These are phyloP conservation scores for Parnassius smintheus DNA, from an alignment of 2,888 invertebrate genomes.

Conservation along the genomic window DNA sequence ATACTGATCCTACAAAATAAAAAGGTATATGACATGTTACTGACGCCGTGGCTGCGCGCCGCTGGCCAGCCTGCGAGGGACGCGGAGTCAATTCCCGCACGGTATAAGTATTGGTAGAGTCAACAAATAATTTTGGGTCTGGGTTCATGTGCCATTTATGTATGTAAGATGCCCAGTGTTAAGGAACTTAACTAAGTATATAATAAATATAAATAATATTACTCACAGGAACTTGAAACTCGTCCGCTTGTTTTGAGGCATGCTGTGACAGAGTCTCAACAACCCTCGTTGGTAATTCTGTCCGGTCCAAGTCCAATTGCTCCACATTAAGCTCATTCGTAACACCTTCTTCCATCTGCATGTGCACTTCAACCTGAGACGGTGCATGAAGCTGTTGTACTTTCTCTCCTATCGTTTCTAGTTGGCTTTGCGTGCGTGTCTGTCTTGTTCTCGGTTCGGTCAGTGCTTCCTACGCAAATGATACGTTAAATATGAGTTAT, in stretches of 20 bases:
- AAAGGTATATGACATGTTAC: no score
- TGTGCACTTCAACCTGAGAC: neutral
- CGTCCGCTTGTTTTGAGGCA: no score
- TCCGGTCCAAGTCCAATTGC: conserved; percentile 39
- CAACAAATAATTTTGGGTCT: no score
- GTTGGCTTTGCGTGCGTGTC: conserved; percentile 1
- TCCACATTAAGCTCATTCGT: conserved; percentile 23
- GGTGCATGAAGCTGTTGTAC: neutral
- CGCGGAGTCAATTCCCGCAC: no score
- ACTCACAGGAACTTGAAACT: no score
- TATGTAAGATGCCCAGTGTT: no score
- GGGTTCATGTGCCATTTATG: no score
- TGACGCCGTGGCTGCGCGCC: no score
- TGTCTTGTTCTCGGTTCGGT: neutral
- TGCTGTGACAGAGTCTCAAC: conserved; percentile 30
- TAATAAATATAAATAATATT: conserved; percentile 6
- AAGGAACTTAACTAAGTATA: no score
- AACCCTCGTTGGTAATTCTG: conserved; percentile 56
- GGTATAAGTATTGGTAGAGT: no score
- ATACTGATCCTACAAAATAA: no score
- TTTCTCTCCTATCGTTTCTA: conserved; percentile 27
- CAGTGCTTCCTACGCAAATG: conserved; percentile 22
- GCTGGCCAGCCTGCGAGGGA: no score
- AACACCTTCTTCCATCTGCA: neutral
- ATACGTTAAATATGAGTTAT: neutral